Conservation (phyloP, 2,113 vertebrate species). For the Neodontobutis hainanensis region DNA sequence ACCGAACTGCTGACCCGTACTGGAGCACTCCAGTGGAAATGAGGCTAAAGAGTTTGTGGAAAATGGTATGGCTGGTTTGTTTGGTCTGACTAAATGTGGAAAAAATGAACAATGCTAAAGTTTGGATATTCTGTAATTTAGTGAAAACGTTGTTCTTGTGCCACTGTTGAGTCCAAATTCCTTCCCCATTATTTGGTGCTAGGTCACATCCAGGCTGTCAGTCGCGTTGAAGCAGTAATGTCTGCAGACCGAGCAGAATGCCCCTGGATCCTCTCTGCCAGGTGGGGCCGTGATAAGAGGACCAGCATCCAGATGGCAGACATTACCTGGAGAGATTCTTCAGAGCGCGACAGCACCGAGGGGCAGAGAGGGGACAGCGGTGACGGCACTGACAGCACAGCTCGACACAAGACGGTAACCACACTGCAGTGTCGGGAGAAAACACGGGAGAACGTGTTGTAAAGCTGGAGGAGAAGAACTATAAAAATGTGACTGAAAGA, state of each 20-base stretch:
- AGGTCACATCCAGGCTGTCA: conserved; percentile 19
- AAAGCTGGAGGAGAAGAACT: neutral
- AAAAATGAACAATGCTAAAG: neutral
- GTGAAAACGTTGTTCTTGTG: neutral
- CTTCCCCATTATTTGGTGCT: neutral
- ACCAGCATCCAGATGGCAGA: conserved; percentile 65
- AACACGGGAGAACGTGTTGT: neutral
- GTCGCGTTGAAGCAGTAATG: conserved; percentile 20
- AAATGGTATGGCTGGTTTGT: too few relatives aligned
- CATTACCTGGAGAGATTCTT: conserved; percentile 53
- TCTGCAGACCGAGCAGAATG: conserved; percentile 35
- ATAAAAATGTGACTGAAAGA: neutral
- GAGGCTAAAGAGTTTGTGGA: too few relatives aligned
- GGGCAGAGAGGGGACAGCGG: conserved; percentile 35
- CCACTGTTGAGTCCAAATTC: neutral
- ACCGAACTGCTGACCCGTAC: too few relatives aligned
- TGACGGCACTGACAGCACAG: conserved; percentile 38
- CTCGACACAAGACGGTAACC: conserved; percentile 15
- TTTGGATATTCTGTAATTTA: too few relatives aligned
- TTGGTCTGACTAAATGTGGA: too few relatives aligned
- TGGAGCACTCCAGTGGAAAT: too few relatives aligned
- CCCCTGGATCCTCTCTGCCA: conserved; percentile 48
- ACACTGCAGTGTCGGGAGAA: neutral
- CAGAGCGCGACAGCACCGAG: conserved; percentile 30
- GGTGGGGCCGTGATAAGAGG: conserved; percentile 56